phyloP scores from a whole-genome alignment of 2,797 vertebrate genomes.

The Rhincodon typus region DNA sequence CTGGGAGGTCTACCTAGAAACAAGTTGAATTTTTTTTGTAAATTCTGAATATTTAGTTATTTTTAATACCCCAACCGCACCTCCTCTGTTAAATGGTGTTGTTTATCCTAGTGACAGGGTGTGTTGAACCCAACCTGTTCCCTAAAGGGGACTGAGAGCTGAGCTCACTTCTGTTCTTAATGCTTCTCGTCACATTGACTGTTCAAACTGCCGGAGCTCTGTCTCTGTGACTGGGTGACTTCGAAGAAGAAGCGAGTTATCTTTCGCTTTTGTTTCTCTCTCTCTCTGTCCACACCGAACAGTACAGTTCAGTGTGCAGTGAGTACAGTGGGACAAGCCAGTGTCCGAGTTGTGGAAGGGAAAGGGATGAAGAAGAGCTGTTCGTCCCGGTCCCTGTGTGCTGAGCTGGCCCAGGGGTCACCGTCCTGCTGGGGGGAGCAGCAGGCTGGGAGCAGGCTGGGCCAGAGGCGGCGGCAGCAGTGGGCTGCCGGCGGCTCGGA shows the following conservation, averaged over 20 bases:
- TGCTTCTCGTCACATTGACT: no score
- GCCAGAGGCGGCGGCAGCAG: not conserved
- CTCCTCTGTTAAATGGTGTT: not conserved
- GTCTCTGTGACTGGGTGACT: no score
- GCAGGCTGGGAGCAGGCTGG: not conserved
- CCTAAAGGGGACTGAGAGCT: not conserved
- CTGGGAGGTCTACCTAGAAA: not conserved
- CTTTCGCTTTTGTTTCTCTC: no score
- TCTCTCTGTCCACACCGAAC: no score
- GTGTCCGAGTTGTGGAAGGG: no score
- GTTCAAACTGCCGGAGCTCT: no score
- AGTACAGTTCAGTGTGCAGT: no score
- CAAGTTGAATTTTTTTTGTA: not conserved
- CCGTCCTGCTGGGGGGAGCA: not conserved
- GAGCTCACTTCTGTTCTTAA: not conserved
- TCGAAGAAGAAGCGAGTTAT: no score
- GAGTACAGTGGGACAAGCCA: no score
- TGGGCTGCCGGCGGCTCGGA: not conserved
- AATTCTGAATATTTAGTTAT: no score
- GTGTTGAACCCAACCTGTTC: not conserved
- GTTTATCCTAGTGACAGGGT: no score
- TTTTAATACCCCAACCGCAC: no score
- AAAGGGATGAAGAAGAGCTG: not conserved
- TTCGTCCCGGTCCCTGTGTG: not conserved
- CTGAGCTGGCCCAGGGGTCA: not conserved